A percentile compares a stretch with the other conserved stretches of the same genome.
These are phyloP conservation scores for fruit fly (Drosophila melanogaster) DNA, from an alignment of 1,140 invertebrate genomes.

Conservation along the genomic window DNA sequence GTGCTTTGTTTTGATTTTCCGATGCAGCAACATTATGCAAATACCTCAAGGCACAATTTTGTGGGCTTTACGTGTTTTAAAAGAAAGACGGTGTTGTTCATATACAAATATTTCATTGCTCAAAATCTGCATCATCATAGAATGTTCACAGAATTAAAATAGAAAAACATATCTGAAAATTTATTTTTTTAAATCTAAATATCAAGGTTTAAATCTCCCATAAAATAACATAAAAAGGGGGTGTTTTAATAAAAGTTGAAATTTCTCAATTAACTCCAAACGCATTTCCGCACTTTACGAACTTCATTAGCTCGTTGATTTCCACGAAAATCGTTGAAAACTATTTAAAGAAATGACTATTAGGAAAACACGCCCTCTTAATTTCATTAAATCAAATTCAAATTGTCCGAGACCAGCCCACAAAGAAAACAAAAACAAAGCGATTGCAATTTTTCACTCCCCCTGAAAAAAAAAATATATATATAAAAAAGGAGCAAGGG, in stretches of 20 bases:
- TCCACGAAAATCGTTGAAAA: constrained; percentile 18
- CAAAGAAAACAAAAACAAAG: constrained; percentile 56
- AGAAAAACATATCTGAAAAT: not conserved
- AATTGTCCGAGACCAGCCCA: constrained; percentile 39
- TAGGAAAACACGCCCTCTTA: constrained; percentile 56
- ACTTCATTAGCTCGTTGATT: constrained; percentile 25
- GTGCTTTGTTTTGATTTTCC: constrained; percentile 42
- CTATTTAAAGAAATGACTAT: constrained; percentile 51
- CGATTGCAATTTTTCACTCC: constrained; percentile 73
- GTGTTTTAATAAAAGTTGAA: not conserved
- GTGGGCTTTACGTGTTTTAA: not conserved
- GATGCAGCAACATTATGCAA: constrained; percentile 26
- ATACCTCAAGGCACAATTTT: constrained; percentile 13
- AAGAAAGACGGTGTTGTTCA: not conserved
- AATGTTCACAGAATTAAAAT: not conserved
- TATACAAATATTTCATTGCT: not conserved
- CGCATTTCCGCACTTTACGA: not conserved
- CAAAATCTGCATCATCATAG: not conserved
- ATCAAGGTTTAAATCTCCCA: no score
- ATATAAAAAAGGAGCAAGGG: constrained; percentile 5
- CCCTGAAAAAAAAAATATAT: constrained; percentile 11
- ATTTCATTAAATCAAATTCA: constrained; percentile 67
- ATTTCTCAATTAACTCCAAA: constrained; percentile 6
- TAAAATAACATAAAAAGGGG: not conserved
- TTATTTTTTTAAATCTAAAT: not conserved